Evolutionary conservation across 2,888 invertebrate species (phyloP).

Genomic region (Drosophila fulvimacula): DNA sequence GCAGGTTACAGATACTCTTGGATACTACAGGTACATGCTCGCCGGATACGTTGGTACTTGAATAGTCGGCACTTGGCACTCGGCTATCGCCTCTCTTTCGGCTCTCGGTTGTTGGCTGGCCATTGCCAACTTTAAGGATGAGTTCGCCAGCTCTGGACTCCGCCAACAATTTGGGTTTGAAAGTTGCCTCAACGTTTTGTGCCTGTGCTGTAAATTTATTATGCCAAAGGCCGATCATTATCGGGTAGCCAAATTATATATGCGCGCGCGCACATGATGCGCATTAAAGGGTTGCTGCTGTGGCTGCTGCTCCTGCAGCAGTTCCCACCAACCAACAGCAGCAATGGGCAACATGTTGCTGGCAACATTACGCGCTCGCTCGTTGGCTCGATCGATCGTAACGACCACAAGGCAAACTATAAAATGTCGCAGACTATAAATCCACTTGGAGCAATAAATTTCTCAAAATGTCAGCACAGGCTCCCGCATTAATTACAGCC

Average conservation of each 20-base stretch:
- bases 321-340: constrained; percentile 36
- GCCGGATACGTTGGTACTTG: constrained; percentile 12
- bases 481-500: constrained; percentile 82
- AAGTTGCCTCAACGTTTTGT: constrained; percentile 66
- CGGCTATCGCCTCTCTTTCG: constrained; percentile 1
- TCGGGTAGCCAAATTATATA: constrained; percentile 83
- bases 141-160: constrained; percentile 23
- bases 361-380: constrained; percentile 60
- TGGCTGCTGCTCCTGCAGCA: constrained; percentile 17
- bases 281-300: constrained; percentile 74
- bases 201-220: constrained; percentile 78
- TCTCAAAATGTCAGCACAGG: constrained; percentile 81
- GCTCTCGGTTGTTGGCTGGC: not conserved
- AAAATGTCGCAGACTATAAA: constrained; percentile 81
- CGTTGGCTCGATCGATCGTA: constrained; percentile 52
- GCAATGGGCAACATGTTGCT: constrained; percentile 64
- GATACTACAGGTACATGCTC: constrained; percentile 33
- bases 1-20: constrained; percentile 69
- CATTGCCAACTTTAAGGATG: constrained; percentile 15
- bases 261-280: constrained; percentile 81
- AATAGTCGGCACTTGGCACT: constrained; percentile 1
- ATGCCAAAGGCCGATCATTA: constrained; percentile 82
- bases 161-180: constrained; percentile 58
- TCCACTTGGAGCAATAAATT: constrained; percentile 81
- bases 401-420: constrained; percentile 77